phyloP scores from a whole-genome alignment of 2,888 invertebrate genomes.

The Ashinkailepas kermadecensis region DNA sequence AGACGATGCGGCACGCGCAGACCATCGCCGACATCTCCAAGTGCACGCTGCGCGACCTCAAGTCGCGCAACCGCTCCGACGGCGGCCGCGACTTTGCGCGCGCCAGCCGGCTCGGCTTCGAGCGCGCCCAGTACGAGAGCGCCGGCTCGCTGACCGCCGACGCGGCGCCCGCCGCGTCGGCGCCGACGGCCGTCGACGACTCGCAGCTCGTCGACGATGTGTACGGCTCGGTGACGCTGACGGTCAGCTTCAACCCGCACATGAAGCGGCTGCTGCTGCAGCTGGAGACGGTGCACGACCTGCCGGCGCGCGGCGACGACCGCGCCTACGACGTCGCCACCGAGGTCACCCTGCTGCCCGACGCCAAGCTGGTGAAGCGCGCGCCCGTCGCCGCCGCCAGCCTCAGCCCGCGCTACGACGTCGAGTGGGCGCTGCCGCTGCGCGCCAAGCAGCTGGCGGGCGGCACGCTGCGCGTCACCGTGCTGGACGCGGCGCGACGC shows the following conservation, averaged over 20 bases:
- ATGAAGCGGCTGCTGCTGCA: constrained; percentile 24
- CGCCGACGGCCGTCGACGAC: background rate
- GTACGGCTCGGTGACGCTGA: background rate
- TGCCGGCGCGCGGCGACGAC: constrained; percentile 37
- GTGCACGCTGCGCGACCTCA: background rate
- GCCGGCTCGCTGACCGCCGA: background rate
- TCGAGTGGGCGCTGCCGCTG: constrained; percentile 38
- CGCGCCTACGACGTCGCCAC: constrained; percentile 37
- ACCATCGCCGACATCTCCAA: constrained; percentile 18
- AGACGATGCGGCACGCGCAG: constrained; percentile 6
- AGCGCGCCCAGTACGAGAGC: background rate
- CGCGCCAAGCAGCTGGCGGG: constrained; percentile 35
- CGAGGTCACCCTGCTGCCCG: constrained; percentile 37
- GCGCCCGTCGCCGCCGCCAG: constrained; percentile 36
- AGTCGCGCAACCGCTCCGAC: background rate
- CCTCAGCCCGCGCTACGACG: constrained; percentile 34
- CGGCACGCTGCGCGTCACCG: constrained; percentile 38
- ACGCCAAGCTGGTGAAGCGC: constrained; percentile 35
- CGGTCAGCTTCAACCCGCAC: background rate
- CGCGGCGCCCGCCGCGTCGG: background rate
- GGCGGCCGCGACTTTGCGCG: background rate
- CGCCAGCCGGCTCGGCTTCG: background rate
- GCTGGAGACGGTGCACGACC: constrained; percentile 37
- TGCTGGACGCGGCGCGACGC: constrained; percentile 37
- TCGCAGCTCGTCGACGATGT: background rate